Base-by-base conservation (phyloP, 2,888 invertebrate species). In the Eupithecia centaureata region DNA sequence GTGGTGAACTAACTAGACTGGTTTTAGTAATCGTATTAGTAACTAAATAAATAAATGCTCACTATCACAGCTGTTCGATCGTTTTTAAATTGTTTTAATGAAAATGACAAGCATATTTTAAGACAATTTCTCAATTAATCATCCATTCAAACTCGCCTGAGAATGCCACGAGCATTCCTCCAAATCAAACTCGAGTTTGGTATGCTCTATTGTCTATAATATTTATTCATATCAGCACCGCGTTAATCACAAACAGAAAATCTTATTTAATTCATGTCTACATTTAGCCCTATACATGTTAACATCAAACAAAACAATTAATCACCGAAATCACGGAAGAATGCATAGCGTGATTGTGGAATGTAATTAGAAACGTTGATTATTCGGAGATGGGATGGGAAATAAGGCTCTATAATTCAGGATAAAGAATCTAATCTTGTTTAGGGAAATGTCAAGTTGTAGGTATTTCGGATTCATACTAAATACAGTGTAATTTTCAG, bases 331-430 rank as follows among this genome's bases (percentile, higher is more conserved):
- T 32, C 57, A 57, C 57, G 57, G 32, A 32, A 32, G 32, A 57
- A 28, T 32, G 57, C 57, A 57, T 32, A 12, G 57, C 57, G 57
- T 57, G 30, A 57, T 57, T 57, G 32, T 22, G 54, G 32, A 57
- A 52, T 25, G 52, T 52, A 30, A 57, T 57, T 30, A 32, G 32
- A 57, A 32, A 57, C 57, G 57, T 32, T 57, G 32, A 57, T 57
- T 57, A 57, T 57, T 18, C 32, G n/a, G 22, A 33, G 32, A 57
- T 18, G 13, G 32, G 32, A 57, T 18, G 13, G 32, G 32, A 33
- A 52, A 52, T 56, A 57, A 18, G 5, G 57, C 18, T 32, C 22
- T 32, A 18, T 33, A 32, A 56, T 30, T 28, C 18, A 56, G 56
- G 18, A 30, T 56, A 27, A n/a, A n/a, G 22, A 56, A 56, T 3